A percentile compares a stretch with the other conserved stretches of the same genome.
Conservation (phyloP, 2,888 invertebrate genomes). For the Troides helena region DNA sequence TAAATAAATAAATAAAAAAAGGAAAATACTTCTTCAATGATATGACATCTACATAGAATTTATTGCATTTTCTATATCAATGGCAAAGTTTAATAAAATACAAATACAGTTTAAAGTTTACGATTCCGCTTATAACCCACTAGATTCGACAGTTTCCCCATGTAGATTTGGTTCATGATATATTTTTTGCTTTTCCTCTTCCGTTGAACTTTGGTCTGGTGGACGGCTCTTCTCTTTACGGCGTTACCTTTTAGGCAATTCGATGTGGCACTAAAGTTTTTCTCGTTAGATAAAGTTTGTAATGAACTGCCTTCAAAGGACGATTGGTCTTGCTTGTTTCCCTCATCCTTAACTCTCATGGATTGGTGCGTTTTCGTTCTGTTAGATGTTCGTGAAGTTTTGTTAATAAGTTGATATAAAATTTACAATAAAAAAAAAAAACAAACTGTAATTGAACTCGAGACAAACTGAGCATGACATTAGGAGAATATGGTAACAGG, state of each 20-base stretch:
- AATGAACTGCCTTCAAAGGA: not conserved
- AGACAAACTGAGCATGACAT: too few species aligned
- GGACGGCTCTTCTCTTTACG: not conserved
- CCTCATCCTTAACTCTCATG: not conserved
- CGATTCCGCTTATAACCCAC: not conserved
- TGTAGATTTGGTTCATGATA: conserved; percentile 4
- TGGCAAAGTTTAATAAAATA: not conserved
- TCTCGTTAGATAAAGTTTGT: not conserved
- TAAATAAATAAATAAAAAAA: too few species aligned
- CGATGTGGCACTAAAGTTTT: not conserved
- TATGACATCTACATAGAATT: not conserved
- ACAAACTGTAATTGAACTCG: too few species aligned
- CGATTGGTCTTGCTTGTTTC: not conserved
- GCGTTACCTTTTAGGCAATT: not conserved
- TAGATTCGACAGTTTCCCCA: conserved; percentile 12
- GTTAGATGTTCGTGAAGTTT: not conserved
- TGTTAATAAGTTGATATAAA: too few species aligned
- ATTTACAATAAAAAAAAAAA: too few species aligned
- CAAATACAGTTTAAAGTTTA: not conserved
- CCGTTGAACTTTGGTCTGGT: not conserved
- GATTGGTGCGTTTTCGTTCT: not conserved
- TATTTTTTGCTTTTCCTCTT: not conserved
- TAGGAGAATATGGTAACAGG: too few species aligned
- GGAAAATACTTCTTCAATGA: not conserved
- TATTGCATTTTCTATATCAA: not conserved